These are phyloP conservation scores for Malurus leucopterus DNA, from an alignment of 2,797 vertebrate species.

Conservation along the genomic window DNA sequence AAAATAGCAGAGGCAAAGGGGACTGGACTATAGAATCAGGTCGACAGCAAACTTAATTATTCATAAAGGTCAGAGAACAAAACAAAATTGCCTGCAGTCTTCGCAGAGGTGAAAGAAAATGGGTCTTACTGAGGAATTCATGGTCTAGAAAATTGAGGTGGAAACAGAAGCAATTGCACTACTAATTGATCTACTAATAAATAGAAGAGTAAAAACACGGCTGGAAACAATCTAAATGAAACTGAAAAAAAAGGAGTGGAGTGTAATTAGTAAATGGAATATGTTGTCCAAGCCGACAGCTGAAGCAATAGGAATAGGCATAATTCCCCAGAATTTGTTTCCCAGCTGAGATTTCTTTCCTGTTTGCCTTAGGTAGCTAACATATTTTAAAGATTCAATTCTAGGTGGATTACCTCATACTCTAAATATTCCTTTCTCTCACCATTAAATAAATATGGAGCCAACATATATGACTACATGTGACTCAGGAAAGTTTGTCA, in stretches of 20 bases:
- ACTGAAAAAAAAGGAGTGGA: neutral
- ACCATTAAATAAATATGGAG: neutral
- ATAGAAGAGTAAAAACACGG: neutral
- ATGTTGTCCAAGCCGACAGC: neutral
- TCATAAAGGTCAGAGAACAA: slow-evolving; percentile 57
- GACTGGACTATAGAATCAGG: neutral
- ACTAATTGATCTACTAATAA: neutral
- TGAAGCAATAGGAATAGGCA: neutral
- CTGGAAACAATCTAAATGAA: neutral
- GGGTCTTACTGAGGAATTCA: neutral
- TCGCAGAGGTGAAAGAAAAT: neutral
- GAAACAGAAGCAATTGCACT: neutral
- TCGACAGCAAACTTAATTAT: slow-evolving; percentile 53
- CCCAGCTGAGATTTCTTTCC: neutral
- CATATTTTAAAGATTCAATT: neutral
- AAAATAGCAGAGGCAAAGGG: neutral
- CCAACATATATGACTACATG: neutral
- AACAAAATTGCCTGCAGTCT: slow-evolving; percentile 9
- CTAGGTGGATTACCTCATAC: neutral
- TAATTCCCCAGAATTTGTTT: neutral
- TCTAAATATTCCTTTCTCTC: neutral
- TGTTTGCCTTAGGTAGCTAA: neutral
- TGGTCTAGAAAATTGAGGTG: neutral
- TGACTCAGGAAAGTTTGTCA: neutral
- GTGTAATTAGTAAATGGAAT: neutral